Conservation (phyloP, 2,797 vertebrate species). For the Sebastes aleutianus region DNA sequence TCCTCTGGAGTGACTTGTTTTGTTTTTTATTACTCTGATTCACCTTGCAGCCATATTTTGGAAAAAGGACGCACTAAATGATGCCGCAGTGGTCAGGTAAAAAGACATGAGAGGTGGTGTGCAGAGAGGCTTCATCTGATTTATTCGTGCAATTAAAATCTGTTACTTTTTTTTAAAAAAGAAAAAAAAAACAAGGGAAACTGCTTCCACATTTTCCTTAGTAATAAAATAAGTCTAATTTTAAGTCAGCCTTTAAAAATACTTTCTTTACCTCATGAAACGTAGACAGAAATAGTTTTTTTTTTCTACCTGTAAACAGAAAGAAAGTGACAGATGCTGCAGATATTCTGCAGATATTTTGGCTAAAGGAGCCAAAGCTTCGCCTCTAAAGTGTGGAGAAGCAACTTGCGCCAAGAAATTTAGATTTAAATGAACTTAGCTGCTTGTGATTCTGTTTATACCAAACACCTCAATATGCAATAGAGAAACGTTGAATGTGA, state of each 20-base stretch:
- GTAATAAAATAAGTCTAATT: neutral
- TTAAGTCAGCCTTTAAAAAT: neutral
- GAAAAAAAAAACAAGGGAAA: neutral
- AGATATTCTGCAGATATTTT: neutral
- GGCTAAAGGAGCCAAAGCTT: slow-evolving; percentile 18
- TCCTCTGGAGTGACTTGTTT: slow-evolving; percentile 42
- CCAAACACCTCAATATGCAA: slow-evolving; percentile 30
- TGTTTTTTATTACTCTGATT: slow-evolving; percentile 22
- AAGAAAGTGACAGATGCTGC: slow-evolving; percentile 16
- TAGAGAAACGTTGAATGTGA: slow-evolving; percentile 19
- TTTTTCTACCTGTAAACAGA: neutral
- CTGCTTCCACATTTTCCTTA: neutral
- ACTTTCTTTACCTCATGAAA: neutral
- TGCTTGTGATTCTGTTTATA: neutral
- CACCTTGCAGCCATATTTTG: slow-evolving; percentile 65
- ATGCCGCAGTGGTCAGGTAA: slow-evolving; percentile 70
- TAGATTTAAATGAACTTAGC: neutral
- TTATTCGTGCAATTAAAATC: slow-evolving; percentile 6
- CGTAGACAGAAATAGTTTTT: neutral
- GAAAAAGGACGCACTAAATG: slow-evolving; percentile 57
- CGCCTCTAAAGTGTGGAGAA: neutral
- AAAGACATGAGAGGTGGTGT: slow-evolving; percentile 16
- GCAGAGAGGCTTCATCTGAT: slow-evolving; percentile 2
- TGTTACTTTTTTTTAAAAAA: neutral
- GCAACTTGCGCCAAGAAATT: slow-evolving; percentile 16